A percentile compares a stretch with the other conserved stretches of the same genome.
These are phyloP conservation scores for Portevinia maculata DNA, from an alignment of 2,888 invertebrate genomes.

Conservation along the genomic window DNA sequence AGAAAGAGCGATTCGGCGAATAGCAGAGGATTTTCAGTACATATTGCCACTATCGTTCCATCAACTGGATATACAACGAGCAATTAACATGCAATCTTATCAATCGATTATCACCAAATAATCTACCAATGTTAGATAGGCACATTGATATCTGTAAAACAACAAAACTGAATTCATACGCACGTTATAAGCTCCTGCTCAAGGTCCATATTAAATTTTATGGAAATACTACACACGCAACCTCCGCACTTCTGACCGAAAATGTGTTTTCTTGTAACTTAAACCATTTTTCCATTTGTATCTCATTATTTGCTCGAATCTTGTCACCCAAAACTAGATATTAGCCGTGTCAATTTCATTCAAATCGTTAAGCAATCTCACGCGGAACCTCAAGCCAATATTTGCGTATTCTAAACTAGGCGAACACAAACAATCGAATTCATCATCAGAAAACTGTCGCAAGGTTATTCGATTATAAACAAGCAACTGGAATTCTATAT, in stretches of 20 bases:
- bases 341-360: constrained; percentile 3
- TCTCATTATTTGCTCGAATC: not conserved
- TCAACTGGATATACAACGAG: too few species aligned
- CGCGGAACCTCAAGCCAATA: constrained; percentile 12
- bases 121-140: too few species aligned
- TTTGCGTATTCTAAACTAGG: constrained; percentile 25
- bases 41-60: too few species aligned
- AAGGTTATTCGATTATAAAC: constrained; percentile 25
- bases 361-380: constrained; percentile 18
- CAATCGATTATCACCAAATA: too few species aligned
- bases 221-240: not conserved
- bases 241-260: too few species aligned
- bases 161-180: too few species aligned
- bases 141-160: too few species aligned
- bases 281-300: not conserved
- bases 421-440: constrained; percentile 10
- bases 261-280: not conserved
- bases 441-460: constrained; percentile 12
- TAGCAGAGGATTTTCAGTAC: too few species aligned
- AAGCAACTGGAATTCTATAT: constrained; percentile 19
- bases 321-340: not conserved
- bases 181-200: too few species aligned
- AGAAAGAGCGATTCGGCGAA: too few species aligned
- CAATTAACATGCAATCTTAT: too few species aligned
- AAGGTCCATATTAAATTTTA: too few species aligned